Percentiles rank a stretch among this genome's conserved stretches.
Conservation (phyloP, 2,888 invertebrate genomes). For the Ophion ventricosus region DNA sequence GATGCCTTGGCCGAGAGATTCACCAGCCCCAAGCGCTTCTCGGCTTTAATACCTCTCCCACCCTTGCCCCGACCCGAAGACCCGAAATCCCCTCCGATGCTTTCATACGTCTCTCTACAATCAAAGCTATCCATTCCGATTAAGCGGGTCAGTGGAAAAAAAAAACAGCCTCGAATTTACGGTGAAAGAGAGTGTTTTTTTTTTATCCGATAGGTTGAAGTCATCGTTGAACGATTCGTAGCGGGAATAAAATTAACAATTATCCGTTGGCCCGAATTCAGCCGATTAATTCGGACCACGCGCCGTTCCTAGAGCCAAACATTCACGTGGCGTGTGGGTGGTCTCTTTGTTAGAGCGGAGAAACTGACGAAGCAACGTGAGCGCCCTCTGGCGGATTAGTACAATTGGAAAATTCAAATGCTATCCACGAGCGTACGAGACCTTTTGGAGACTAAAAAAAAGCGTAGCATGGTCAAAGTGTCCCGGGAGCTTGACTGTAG, state of each 20-base stretch:
- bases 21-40: conserved; percentile 13
- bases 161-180: not conserved
- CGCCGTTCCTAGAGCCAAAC: too few species aligned
- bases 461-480: too few species aligned
- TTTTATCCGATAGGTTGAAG: not conserved
- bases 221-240: not conserved
- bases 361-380: too few species aligned
- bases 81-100: not conserved
- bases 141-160: not conserved
- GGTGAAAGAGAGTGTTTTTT: not conserved
- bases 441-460: too few species aligned
- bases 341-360: too few species aligned
- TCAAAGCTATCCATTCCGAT: conserved; percentile 37
- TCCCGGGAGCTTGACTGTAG: too few species aligned
- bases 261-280: too few species aligned
- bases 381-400: too few species aligned
- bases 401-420: too few species aligned
- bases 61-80: not conserved
- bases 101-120: conserved; percentile 32
- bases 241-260: not conserved
- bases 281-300: too few species aligned
- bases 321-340: too few species aligned
- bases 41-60: conserved; percentile 8
- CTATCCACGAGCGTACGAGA: too few species aligned
- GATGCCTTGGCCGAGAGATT: conserved; percentile 7